Evolutionary conservation across 2,797 vertebrate genomes (phyloP), one percentile per base, ranked within the genome.

Genomic region (Protonibea diacanthus): DNA sequence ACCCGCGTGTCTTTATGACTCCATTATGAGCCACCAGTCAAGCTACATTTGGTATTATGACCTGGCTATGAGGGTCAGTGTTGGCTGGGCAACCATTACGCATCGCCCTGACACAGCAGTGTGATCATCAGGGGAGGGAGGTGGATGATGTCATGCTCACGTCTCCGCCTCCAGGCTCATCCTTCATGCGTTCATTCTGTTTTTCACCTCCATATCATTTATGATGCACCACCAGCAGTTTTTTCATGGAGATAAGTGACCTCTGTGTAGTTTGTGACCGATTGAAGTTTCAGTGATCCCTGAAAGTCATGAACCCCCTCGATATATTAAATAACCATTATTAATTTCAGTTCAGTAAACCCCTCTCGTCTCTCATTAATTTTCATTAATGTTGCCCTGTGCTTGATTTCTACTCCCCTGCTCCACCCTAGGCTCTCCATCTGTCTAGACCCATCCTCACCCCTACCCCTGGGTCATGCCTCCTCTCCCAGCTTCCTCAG

Each of bases 281-380:
- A 62, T 68, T 55, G 20, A 23, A 53, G 51, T 69, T 58, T 45
- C 1, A 42, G 17, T 79, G 56, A 59, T 33, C 53, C 61, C 12
- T 75, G 66, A 81, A 77, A 77, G 76, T 82, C 33, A 76, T 23
- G 33, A 56, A 47, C 14, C 3, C 23, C 48, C 59, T 57, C 15
- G 66, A 23, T 23, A 45, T 56, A 12, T 49, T 70, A 55, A 66
- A 53, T 47, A 71, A 47, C 38, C 29, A 40, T 15, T 7, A 33
- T 4, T 61, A 29, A 42, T 29, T 27, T 67, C 38, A 55, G 20
- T 27, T 82, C 33, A 5, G 53, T 38, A 38, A 21, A 8, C 13
- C 11, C 56, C 13, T 51, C 25, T 55, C 15, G 57, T 59, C 13
- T 55, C 4, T 70, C 42, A 21, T 66, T 69, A 33, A 42, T 52